Percentiles rank a stretch among this genome's conserved stretches.
These are phyloP conservation scores for Crax fasciolata DNA, from an alignment of 2,797 vertebrate species.

Conservation along the genomic window DNA sequence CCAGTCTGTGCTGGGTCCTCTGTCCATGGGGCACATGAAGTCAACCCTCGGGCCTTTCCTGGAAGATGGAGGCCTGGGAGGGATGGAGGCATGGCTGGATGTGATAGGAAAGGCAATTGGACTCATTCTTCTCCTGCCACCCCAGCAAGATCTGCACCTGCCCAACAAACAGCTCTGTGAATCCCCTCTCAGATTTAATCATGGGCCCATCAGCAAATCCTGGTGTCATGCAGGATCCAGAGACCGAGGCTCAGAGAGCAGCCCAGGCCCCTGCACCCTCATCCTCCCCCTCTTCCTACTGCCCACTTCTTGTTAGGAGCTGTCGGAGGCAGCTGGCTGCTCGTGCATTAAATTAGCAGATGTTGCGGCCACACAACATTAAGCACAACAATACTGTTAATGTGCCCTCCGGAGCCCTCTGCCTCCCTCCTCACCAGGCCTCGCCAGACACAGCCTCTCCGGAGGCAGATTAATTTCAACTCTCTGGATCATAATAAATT, in stretches of 20 bases:
- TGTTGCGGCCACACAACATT: slow-evolving; percentile 76
- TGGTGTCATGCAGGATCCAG: neutral
- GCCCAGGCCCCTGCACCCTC: neutral
- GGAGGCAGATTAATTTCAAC: slow-evolving; percentile 83
- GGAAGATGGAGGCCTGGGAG: rapidly evolving
- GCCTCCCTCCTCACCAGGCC: slow-evolving; percentile 49
- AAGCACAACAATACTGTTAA: slow-evolving; percentile 74
- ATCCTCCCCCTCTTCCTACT: neutral
- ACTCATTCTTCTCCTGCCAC: neutral
- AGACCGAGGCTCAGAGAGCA: neutral
- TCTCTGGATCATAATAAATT: slow-evolving; percentile 85
- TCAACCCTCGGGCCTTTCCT: neutral
- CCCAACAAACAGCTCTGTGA: neutral
- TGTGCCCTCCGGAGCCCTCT: slow-evolving; percentile 73
- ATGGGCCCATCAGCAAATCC: rapidly evolving
- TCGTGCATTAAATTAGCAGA: slow-evolving; percentile 82
- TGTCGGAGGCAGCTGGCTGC: slow-evolving; percentile 71
- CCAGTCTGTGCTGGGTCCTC: neutral
- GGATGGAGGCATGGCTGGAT: neutral
- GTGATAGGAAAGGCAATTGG: neutral
- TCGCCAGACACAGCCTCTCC: slow-evolving; percentile 70
- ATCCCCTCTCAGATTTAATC: neutral
- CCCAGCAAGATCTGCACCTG: neutral
- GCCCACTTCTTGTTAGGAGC: slow-evolving; percentile 70
- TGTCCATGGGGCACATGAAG: neutral